Evolutionary conservation across 2,888 invertebrate genomes (phyloP), one percentile per base, ranked within the genome.

Genomic region (Pycnomerus fuliginosus): DNA sequence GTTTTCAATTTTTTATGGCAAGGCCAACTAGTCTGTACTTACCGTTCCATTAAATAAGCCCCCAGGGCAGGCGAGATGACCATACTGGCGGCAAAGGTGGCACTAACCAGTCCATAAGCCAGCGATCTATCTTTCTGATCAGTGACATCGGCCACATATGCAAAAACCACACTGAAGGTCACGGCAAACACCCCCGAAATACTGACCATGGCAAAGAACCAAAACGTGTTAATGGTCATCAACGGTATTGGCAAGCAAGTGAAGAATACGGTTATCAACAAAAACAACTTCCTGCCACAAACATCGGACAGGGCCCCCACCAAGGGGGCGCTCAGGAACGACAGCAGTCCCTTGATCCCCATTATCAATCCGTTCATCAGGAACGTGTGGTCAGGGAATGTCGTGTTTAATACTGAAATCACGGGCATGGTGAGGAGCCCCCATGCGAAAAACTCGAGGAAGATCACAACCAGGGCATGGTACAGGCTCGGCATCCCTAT

Each of bases 361-460:
- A 99, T 94, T 67, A 99, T 97, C 60, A 99, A 80, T 48, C 99
- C 99, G 81, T 99, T 99, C 95, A 99, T 97, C 47, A 97, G 80
- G 76, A 99, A 98, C 68, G 97, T 99, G 74, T 99, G 97, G 73
- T 95, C 90, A 54, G 98, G 98, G 77, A 99, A 99, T 45, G 98
- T 98, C 63, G 88, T 90, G 74, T 98, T 97, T 57, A 99, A 80
- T 72, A 87, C 87, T 56, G 81, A 77, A 70, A 99, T 99, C 67
- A 98, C 90, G 45, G 99, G 98, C 83, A 96, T 93, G 53, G 98
- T 99, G 55, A 99, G 82, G 57, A 99, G 81, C 38, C 99, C 99
- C 98, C 99, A 99, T 58, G 98, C 95, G 77, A 99, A 99, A 77
- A 98, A 99, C 78, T 99, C 99, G 75, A 99, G 79, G 79, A 99